A percentile compares a stretch with the other conserved stretches of the same genome.
These are phyloP conservation scores for Drosophila glabriapex DNA, from an alignment of 2,888 invertebrate genomes.

Conservation along the genomic window DNA sequence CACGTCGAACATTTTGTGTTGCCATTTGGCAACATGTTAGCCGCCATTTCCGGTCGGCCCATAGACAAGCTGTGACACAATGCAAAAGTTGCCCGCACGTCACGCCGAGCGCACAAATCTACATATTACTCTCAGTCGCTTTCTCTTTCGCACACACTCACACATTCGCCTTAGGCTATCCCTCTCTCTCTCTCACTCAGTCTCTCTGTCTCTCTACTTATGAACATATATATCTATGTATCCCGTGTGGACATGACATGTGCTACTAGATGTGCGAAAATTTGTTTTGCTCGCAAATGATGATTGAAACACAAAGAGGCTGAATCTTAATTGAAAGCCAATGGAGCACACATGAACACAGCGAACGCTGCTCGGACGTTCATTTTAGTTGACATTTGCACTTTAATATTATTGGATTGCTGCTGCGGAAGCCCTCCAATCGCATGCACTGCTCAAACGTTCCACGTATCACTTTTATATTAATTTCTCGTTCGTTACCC, in stretches of 20 bases:
- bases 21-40: slow-evolving; percentile 67
- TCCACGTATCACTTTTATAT: slow-evolving; percentile 3
- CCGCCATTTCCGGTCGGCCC: slow-evolving; percentile 51
- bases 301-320: slow-evolving; percentile 56
- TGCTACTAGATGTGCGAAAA: slow-evolving; percentile 48
- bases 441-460: neutral
- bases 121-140: slow-evolving; percentile 24
- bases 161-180: neutral
- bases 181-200: too few species aligned
- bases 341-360: slow-evolving; percentile 31
- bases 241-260: slow-evolving; percentile 19
- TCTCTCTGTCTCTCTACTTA: neutral
- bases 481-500: neutral
- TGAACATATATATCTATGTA: neutral
- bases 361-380: slow-evolving; percentile 8
- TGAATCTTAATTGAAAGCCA: slow-evolving; percentile 62
- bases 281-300: slow-evolving; percentile 60
- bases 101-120: slow-evolving; percentile 48
- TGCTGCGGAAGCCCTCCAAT: neutral
- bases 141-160: neutral
- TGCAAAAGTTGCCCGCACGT: slow-evolving; percentile 30
- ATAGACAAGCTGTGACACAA: slow-evolving; percentile 36
- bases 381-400: slow-evolving; percentile 7
- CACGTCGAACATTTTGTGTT: slow-evolving; percentile 38
- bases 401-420: slow-evolving; percentile 16